A percentile compares a stretch with the other conserved stretches of the same genome.
Conservation (phyloP, 2,888 invertebrate species). For the Rhagium mordax region DNA sequence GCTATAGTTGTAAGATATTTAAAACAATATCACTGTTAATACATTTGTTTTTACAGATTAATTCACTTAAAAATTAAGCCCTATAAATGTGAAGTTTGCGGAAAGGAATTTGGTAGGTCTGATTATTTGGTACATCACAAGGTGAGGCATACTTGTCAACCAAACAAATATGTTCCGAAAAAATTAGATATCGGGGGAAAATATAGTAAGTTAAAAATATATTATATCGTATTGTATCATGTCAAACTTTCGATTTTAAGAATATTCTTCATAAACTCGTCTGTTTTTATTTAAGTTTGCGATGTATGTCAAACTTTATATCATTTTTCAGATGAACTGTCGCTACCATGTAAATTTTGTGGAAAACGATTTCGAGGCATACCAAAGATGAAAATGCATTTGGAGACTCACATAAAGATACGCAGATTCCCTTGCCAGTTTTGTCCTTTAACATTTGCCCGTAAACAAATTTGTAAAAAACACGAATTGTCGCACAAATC, state of each 20-base stretch:
- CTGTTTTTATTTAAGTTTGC: too few species aligned
- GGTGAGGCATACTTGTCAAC: background rate
- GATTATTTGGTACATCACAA: background rate
- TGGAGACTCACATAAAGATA: slow-evolving; percentile 47
- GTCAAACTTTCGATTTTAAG: too few species aligned
- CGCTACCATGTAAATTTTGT: slow-evolving; percentile 47
- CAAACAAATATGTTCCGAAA: background rate
- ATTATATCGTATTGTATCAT: too few species aligned
- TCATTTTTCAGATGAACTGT: slow-evolving; percentile 35
- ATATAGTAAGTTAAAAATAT: background rate
- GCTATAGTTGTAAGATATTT: too few species aligned
- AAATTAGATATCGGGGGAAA: background rate
- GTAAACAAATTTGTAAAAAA: background rate
- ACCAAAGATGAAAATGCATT: slow-evolving; percentile 43
- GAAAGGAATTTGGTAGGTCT: background rate
- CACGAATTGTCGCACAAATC: slow-evolving; percentile 35
- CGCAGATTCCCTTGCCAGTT: slow-evolving; percentile 45
- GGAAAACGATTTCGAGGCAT: slow-evolving; percentile 46
- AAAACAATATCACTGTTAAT: too few species aligned
- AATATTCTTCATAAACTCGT: too few species aligned
- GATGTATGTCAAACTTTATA: too few species aligned
- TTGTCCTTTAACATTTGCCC: slow-evolving; percentile 42
- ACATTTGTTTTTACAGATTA: background rate
- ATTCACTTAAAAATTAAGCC: background rate
- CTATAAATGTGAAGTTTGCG: background rate